Evolutionary conservation across 2,797 vertebrate genomes (phyloP).

Genomic region (Galagoides demidoff): DNA sequence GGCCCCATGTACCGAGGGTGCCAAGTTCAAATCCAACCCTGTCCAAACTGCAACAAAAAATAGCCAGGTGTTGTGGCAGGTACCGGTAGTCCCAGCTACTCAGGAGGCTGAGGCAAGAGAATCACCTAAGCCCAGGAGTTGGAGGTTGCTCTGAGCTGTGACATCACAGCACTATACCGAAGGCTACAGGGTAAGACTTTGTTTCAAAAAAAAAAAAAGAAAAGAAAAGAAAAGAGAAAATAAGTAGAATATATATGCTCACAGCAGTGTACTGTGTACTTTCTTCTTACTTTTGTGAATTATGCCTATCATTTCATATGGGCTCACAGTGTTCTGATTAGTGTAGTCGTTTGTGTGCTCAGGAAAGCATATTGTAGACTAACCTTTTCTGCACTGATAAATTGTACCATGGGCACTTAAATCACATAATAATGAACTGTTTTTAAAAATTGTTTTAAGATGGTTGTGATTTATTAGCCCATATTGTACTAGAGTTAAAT

Average conservation of each 20-base stretch:
- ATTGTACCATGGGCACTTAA: not conserved
- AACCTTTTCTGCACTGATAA: constrained; percentile 48
- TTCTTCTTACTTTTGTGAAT: constrained; percentile 28
- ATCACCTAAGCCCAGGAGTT: no score
- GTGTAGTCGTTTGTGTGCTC: constrained; percentile 24
- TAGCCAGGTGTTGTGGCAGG: no score
- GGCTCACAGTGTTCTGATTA: not conserved
- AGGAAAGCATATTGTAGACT: not conserved
- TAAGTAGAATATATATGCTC: not conserved
- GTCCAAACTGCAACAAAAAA: no score
- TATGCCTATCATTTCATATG: not conserved
- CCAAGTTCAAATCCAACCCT: no score
- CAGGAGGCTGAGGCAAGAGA: no score
- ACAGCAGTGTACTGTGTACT: not conserved
- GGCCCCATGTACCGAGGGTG: no score
- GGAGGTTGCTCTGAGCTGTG: no score
- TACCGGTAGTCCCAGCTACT: no score
- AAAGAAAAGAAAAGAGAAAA: not conserved
- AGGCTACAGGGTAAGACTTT: no score
- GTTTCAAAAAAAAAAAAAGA: no score
- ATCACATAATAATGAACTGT: constrained; percentile 23
- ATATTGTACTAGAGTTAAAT: not conserved
- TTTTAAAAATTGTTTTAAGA: constrained; percentile 31
- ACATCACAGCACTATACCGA: no score
- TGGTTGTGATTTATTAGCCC: constrained; percentile 20